Evolutionary conservation across 2,888 invertebrate species (phyloP).

Genomic region (Pantelozetes paolii): DNA sequence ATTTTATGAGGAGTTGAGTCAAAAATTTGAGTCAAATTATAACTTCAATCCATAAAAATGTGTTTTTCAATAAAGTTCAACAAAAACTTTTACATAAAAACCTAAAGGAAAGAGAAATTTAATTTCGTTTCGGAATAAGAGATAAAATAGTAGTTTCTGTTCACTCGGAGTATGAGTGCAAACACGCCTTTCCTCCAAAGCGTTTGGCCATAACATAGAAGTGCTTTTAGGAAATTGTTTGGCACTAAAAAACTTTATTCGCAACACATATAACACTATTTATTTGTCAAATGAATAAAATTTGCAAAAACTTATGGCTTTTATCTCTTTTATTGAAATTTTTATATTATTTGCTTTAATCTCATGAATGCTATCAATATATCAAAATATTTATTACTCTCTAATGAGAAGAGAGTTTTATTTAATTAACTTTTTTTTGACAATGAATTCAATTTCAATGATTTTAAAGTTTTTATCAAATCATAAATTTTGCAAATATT

Average conservation of each 20-base stretch:
- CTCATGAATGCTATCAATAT: too few species aligned
- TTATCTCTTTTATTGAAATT: too few species aligned
- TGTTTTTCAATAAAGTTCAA: background rate
- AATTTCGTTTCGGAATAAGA: background rate
- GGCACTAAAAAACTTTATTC: background rate
- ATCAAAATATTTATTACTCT: too few species aligned
- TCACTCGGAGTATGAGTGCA: background rate
- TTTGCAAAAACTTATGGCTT: too few species aligned
- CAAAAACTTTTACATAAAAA: slow-evolving; percentile 16
- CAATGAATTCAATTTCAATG: too few species aligned
- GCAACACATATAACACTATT: background rate
- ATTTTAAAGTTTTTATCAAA: too few species aligned
- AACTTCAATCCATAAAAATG: slow-evolving; percentile 22
- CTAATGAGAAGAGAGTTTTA: too few species aligned
- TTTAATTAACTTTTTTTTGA: too few species aligned
- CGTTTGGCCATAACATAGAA: background rate
- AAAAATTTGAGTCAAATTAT: background rate
- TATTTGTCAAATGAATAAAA: too few species aligned
- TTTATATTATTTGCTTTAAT: too few species aligned
- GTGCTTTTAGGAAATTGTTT: background rate
- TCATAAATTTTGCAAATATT: too few species aligned
- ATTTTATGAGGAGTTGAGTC: background rate
- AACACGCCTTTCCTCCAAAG: slow-evolving; percentile 5
- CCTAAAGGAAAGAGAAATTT: slow-evolving; percentile 3
- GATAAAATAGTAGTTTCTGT: background rate